Base-by-base conservation (phyloP, 2,113 vertebrate genomes). In the Mus spicilegus region DNA sequence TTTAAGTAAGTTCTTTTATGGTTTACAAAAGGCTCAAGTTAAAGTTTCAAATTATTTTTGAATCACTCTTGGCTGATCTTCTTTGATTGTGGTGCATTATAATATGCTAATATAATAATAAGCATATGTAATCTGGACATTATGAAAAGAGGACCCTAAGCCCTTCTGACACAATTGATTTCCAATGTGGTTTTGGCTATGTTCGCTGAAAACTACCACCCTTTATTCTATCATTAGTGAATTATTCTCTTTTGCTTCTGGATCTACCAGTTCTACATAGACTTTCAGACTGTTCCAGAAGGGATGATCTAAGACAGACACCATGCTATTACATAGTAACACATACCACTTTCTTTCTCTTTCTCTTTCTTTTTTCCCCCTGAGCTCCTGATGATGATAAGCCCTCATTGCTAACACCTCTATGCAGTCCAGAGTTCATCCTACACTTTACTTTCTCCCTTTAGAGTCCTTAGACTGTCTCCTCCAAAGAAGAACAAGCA, bases 11-110 rank as follows among this genome's bases (percentile, higher is more conserved):
- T 16, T 89, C 76, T 17, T 87, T 58, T 81, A 46, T 1, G 39
- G 67, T 82, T 91, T 91, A 51, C 11, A 77, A 90, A 95, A 58
- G 14, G 89, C 56, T 69, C n/a, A 86, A 51, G 24, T 90, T 86
- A 33, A 90, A 69, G 28, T 90, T 89, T 65, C 56, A n/a, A 70
- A 81, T 93, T 94, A 11, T 33, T 95, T 91, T 90, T n/a, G 22
- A 42, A 67, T n/a, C 70, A 39, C 8, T 39, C 58, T 90, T 92
- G 28, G 10, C 58, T 72, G 19, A 46, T 94, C 75, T 14, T 90
- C 49, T 86, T 63, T 73, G 67, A 76, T 61, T 33, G 13, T 42
- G 36, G 54, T 39, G 16, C 58, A 39, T 73, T 39, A 39, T 73
- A 72, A 72, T n/a, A 72, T 70, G 69, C 14, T 70, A 70, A 36